These are phyloP conservation scores for Cyclopterus lumpus DNA, from an alignment of 2,797 vertebrate genomes.

Conservation along the genomic window DNA sequence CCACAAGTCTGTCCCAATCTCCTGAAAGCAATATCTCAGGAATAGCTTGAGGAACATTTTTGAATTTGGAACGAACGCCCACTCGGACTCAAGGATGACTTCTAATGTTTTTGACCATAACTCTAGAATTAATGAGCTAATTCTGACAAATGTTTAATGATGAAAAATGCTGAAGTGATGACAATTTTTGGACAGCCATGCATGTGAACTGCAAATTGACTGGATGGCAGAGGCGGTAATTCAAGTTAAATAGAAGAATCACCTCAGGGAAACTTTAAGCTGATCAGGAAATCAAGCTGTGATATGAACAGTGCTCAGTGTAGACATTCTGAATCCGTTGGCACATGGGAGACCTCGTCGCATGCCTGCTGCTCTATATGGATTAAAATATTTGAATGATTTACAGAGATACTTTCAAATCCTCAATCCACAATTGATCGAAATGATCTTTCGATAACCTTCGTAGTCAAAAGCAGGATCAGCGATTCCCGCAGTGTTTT, in stretches of 20 bases:
- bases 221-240: neutral
- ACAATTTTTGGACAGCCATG: neutral
- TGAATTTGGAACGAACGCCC: neutral
- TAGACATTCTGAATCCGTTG: conserved; percentile 50
- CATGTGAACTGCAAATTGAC: neutral
- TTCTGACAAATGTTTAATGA: neutral
- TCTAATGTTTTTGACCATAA: neutral
- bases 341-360: conserved; percentile 50
- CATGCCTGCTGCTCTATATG: conserved; percentile 22
- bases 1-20: neutral
- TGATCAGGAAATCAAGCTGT: conserved; percentile 71
- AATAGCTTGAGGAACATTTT: neutral
- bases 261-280: conserved; percentile 64
- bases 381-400: neutral
- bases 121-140: neutral
- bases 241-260: neutral
- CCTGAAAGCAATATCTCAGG: neutral
- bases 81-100: neutral
- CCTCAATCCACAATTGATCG: neutral
- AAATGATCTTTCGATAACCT: neutral
- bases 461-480: neutral
- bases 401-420: neutral
- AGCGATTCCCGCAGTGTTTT: neutral
- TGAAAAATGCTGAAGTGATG: neutral
- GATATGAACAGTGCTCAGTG: conserved; percentile 70